These are phyloP conservation scores for Coreoperca whiteheadi DNA, from an alignment of 2,113 vertebrate genomes.

Conservation along the genomic window DNA sequence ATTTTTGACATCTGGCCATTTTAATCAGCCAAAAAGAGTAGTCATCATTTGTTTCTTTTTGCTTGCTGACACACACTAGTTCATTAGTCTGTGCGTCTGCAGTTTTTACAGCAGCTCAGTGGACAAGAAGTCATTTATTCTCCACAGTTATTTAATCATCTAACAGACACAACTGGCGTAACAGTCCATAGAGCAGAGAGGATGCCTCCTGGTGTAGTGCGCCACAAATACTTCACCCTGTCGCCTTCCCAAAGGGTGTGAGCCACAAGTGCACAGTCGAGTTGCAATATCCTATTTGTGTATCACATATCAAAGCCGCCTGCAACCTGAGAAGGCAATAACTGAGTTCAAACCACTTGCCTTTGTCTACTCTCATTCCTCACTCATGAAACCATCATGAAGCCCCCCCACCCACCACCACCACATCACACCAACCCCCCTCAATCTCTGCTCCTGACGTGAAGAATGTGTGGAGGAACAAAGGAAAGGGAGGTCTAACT, in stretches of 20 bases:
- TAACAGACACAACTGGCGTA: slow-evolving; percentile 32
- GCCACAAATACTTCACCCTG: slow-evolving; percentile 47
- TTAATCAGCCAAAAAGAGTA: slow-evolving; percentile 42
- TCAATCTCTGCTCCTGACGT: slow-evolving; percentile 16
- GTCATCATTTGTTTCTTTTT: slow-evolving; percentile 46
- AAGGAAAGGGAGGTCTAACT: slow-evolving; percentile 47
- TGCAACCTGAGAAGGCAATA: slow-evolving; percentile 74
- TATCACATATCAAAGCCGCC: slow-evolving; percentile 78
- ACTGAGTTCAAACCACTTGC: slow-evolving; percentile 59
- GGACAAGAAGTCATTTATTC: slow-evolving; percentile 60
- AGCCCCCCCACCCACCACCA: background rate
- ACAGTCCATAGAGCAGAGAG: slow-evolving; percentile 34
- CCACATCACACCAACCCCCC: slow-evolving; percentile 20
- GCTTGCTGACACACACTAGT: slow-evolving; percentile 18
- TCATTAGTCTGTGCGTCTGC: slow-evolving; percentile 49
- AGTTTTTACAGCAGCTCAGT: slow-evolving; percentile 44
- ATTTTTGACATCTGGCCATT: slow-evolving; percentile 48
- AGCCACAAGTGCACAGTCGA: slow-evolving; percentile 49
- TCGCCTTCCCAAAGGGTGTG: slow-evolving; percentile 47
- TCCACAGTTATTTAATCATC: slow-evolving; percentile 62
- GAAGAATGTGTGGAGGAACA: slow-evolving; percentile 61
- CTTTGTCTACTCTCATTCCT: slow-evolving; percentile 65
- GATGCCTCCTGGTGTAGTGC: slow-evolving; percentile 26
- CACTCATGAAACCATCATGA: slow-evolving; percentile 51
- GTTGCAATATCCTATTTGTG: slow-evolving; percentile 74